phyloP scores from a whole-genome alignment of 1,140 invertebrate species.

The Colletes latitarsis region DNA sequence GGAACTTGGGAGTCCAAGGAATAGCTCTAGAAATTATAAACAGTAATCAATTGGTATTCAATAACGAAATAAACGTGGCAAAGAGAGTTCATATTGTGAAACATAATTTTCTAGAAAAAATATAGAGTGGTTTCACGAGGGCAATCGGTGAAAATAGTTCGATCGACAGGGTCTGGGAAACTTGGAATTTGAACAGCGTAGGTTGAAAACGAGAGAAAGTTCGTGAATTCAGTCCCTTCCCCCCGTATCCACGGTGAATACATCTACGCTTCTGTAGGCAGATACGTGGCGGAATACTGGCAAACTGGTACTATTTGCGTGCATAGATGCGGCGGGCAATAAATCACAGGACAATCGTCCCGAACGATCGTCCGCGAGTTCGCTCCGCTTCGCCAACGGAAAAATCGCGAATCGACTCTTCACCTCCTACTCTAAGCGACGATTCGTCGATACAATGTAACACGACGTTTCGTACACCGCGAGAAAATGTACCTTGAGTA shows the following conservation, averaged over 20 bases:
- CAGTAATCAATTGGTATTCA: too few relatives aligned
- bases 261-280: conserved; percentile 30
- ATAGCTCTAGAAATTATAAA: too few relatives aligned
- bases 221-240: conserved; percentile 12
- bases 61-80: too few relatives aligned
- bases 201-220: conserved; percentile 28
- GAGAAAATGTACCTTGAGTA: not conserved
- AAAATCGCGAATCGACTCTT: conserved; percentile 20
- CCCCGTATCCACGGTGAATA: conserved; percentile 20
- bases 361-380: conserved; percentile 59
- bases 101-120: too few relatives aligned
- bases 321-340: conserved; percentile 49
- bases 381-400: conserved; percentile 42
- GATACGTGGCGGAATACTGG: conserved; percentile 33
- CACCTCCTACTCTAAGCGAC: not conserved
- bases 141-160: conserved; percentile 1
- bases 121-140: too few relatives aligned
- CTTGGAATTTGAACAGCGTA: conserved; percentile 4
- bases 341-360: conserved; percentile 67
- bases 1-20: too few relatives aligned
- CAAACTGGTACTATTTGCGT: conserved; percentile 31
- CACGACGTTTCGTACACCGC: not conserved
- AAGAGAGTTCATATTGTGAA: too few relatives aligned
- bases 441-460: conserved; percentile 14
- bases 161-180: not conserved